A percentile compares a stretch with the other conserved stretches of the same genome.
Evolutionary conservation across 2,888 invertebrate species (phyloP).

Genomic region (Aquatica leii): DNA sequence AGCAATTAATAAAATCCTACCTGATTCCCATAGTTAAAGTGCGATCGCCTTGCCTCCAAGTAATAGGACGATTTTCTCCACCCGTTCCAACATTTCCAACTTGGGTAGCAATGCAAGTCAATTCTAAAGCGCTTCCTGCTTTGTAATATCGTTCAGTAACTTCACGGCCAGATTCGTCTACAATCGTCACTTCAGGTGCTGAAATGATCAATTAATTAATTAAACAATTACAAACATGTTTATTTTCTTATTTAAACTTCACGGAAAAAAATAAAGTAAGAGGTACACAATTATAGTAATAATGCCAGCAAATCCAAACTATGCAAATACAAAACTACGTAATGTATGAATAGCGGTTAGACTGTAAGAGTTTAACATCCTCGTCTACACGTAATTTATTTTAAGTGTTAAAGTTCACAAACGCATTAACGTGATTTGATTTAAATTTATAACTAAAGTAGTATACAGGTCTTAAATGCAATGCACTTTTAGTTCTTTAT

Average conservation of each 20-base stretch:
- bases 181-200: conserved; percentile 68
- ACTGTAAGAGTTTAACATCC: conserved; percentile 17
- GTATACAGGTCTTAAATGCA: too few relatives aligned
- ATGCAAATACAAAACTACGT: conserved; percentile 24
- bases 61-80: conserved; percentile 58
- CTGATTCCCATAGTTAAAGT: conserved; percentile 64
- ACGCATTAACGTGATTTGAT: conserved; percentile 1
- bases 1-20: conserved; percentile 52
- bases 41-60: conserved; percentile 65
- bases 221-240: conserved; percentile 8
- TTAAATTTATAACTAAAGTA: too few relatives aligned
- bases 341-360: conserved; percentile 20
- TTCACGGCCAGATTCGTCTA: conserved; percentile 67
- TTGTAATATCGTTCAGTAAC: conserved; percentile 69
- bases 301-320: conserved; percentile 4
- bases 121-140: conserved; percentile 65
- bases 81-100: conserved; percentile 60
- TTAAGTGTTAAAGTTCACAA: conserved; percentile 22
- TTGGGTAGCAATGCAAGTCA: conserved; percentile 64
- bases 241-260: not conserved
- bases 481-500: too few relatives aligned
- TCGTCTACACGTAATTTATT: conserved; percentile 24
- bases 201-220: conserved; percentile 32
- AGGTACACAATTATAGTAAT: not conserved
- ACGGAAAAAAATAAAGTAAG: not conserved